Evolutionary conservation across 2,797 vertebrate species (phyloP).

Genomic region (Netta rufina): DNA sequence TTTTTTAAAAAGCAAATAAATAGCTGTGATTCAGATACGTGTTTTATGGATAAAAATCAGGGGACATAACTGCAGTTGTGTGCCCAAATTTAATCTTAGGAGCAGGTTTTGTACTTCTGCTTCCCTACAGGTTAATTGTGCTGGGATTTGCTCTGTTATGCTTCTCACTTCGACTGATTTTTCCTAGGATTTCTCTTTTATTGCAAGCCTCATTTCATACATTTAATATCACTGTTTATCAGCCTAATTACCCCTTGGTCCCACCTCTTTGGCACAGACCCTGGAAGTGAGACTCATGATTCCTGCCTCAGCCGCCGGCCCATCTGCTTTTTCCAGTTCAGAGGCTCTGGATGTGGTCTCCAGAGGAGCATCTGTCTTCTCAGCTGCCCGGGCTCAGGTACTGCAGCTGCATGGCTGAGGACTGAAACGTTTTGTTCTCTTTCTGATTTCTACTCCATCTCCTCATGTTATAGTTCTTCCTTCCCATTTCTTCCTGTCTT

Average conservation of each 20-base stretch:
- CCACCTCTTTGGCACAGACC: conserved; percentile 2
- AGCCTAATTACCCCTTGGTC: conserved; percentile 18
- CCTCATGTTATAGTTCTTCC: not conserved
- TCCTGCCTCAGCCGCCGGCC: conserved; percentile 11
- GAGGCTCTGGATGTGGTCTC: not conserved
- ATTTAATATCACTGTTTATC: not conserved
- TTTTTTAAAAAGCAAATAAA: not conserved
- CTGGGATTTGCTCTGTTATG: not conserved
- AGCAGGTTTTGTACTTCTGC: not conserved
- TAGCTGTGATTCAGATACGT: not conserved
- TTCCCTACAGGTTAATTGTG: not conserved
- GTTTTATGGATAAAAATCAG: not conserved
- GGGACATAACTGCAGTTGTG: not conserved
- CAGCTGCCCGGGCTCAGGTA: not conserved
- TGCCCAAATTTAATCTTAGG: not conserved
- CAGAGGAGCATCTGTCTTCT: not conserved
- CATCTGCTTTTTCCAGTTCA: not conserved
- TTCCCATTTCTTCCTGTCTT: not conserved
- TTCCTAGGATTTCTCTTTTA: not conserved
- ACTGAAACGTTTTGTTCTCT: not conserved
- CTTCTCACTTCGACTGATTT: not conserved
- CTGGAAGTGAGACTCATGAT: not conserved
- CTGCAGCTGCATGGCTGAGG: not conserved
- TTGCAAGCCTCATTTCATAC: not conserved
- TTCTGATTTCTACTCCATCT: not conserved